Conservation (phyloP, 2,113 vertebrate genomes). For the Gorsachius goisagi region DNA sequence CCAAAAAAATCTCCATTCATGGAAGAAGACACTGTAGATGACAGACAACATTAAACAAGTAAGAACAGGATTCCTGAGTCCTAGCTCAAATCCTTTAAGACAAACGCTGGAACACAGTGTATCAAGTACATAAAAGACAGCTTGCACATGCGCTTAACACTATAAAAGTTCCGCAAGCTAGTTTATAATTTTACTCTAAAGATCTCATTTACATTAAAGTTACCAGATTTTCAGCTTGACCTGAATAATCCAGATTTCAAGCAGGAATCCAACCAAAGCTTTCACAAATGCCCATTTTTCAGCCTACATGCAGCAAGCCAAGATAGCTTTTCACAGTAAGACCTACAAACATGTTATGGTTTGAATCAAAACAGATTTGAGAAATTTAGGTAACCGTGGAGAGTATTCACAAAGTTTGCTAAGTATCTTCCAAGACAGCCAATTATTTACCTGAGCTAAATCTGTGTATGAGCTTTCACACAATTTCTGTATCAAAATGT, state of each 20-base stretch:
- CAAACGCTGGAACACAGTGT: not conserved
- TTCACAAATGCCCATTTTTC: not conserved
- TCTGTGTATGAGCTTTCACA: slow-evolving; percentile 6
- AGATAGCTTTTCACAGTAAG: not conserved
- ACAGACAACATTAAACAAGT: not conserved
- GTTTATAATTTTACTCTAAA: not conserved
- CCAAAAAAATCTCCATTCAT: not conserved
- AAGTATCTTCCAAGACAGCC: not conserved
- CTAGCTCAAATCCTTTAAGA: not conserved
- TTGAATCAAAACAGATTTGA: not conserved
- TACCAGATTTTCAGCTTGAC: not conserved
- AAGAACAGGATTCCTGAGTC: not conserved
- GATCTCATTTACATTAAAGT: not conserved
- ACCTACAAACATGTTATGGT: not conserved
- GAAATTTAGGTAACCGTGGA: not conserved
- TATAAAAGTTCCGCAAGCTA: not conserved
- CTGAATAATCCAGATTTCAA: not conserved
- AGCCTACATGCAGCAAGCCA: not conserved
- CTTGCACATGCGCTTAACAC: not conserved
- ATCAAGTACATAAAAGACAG: not conserved
- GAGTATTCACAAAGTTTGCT: not conserved
- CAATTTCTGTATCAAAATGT: slow-evolving; percentile 25
- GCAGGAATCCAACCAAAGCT: not conserved
- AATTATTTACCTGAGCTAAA: not conserved
- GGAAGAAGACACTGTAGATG: not conserved